These are phyloP conservation scores for Oxytorus armatus DNA, from an alignment of 2,888 invertebrate genomes.

Conservation along the genomic window DNA sequence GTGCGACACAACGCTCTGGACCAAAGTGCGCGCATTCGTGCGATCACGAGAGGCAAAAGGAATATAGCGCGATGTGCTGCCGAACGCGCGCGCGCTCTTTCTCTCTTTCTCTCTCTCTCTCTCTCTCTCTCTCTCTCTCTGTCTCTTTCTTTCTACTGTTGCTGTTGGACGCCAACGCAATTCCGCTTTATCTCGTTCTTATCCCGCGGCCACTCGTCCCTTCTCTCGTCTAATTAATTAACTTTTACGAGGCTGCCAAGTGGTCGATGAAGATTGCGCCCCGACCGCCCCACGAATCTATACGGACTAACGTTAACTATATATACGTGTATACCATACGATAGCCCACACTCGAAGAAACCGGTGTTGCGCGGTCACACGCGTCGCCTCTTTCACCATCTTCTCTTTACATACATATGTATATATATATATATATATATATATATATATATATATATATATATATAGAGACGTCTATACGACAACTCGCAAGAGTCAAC, in stretches of 20 bases:
- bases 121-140: too few species aligned
- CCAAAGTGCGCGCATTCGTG: slow-evolving; percentile 17
- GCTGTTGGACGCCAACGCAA: slow-evolving; percentile 69
- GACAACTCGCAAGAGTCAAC: slow-evolving; percentile 29
- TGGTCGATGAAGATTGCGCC: slow-evolving; percentile 73
- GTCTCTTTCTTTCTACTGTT: slow-evolving; percentile 50
- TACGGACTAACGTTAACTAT: slow-evolving; percentile 55
- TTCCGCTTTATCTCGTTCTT: slow-evolving; percentile 73
- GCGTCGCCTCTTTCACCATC: slow-evolving; percentile 56
- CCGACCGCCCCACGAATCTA: slow-evolving; percentile 67
- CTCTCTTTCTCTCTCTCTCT: too few species aligned
- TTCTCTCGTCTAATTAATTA: slow-evolving; percentile 75
- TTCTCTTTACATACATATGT: slow-evolving; percentile 10
- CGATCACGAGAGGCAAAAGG: slow-evolving; percentile 27
- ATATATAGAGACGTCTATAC: too few species aligned
- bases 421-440: not conserved
- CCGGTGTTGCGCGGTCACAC: slow-evolving; percentile 70
- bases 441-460: too few species aligned
- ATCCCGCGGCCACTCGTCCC: slow-evolving; percentile 71
- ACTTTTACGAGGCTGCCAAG: slow-evolving; percentile 74
- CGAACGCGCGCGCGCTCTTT: slow-evolving; percentile 52
- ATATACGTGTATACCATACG: slow-evolving; percentile 19
- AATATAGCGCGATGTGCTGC: slow-evolving; percentile 43
- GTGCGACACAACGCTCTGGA: slow-evolving; percentile 22
- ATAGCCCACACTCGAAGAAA: slow-evolving; percentile 68